These are phyloP conservation scores for Enteromius unitaeniatus DNA, from an alignment of 2,797 vertebrate genomes.

Conservation along the genomic window DNA sequence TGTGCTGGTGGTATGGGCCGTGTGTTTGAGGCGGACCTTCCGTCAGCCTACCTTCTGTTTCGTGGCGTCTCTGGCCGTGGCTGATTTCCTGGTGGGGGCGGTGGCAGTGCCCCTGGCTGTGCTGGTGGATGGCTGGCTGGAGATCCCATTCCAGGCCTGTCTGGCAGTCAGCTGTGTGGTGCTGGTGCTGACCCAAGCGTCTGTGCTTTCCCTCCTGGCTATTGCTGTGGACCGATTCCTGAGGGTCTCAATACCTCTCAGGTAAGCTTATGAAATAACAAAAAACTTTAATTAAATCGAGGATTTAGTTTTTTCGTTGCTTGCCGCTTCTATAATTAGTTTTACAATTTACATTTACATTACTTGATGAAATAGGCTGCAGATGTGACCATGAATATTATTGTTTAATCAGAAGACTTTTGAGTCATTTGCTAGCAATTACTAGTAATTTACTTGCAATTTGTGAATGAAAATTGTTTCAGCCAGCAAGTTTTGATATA, in stretches of 20 bases:
- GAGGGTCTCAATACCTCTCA: slow-evolving; percentile 80
- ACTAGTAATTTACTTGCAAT: not conserved
- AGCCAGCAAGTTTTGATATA: not conserved
- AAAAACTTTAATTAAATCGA: no score
- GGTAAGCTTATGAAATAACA: slow-evolving; percentile 64
- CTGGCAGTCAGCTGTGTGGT: slow-evolving; percentile 84
- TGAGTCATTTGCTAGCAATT: not conserved
- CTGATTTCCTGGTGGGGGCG: slow-evolving; percentile 84
- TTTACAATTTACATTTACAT: not conserved
- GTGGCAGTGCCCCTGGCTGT: slow-evolving; percentile 85
- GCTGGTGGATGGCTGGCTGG: slow-evolving; percentile 74
- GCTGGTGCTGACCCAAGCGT: slow-evolving; percentile 81
- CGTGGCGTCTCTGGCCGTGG: slow-evolving; percentile 83
- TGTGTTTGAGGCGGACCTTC: slow-evolving; percentile 72
- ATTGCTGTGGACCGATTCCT: slow-evolving; percentile 88
- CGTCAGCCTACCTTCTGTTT: slow-evolving; percentile 83
- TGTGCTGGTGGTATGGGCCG: slow-evolving; percentile 80
- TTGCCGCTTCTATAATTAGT: not conserved
- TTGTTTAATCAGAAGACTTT: not conserved
- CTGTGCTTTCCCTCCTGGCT: slow-evolving; percentile 84
- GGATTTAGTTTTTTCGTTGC: not conserved
- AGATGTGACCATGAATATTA: not conserved
- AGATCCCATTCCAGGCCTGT: slow-evolving; percentile 75
- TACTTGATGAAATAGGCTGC: not conserved
- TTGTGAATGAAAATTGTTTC: not conserved